phyloP scores from a whole-genome alignment of 2,888 invertebrate species.

The Chirona hameri region DNA sequence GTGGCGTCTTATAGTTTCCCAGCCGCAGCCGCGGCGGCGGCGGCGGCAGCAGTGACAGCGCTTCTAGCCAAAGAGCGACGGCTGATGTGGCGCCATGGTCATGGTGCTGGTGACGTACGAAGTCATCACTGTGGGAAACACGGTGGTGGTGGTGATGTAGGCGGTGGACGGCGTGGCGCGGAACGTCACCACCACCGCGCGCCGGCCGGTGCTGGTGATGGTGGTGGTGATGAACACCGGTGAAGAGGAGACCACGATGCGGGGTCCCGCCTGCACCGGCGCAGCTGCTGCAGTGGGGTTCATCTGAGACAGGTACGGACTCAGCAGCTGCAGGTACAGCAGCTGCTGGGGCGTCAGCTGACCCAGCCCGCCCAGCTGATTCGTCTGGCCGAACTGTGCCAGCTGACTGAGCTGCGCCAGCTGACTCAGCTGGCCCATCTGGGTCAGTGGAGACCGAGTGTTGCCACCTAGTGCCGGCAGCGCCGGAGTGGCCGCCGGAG shows the following conservation, averaged over 20 bases:
- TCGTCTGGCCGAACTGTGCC: not conserved
- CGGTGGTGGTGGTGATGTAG: conserved; percentile 38
- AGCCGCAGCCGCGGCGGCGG: too few species aligned
- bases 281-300: conserved; percentile 54
- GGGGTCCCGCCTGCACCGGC: conserved; percentile 57
- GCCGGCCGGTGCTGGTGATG: conserved; percentile 64
- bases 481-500: not conserved
- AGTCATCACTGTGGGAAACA: conserved; percentile 38
- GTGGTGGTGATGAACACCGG: conserved; percentile 71
- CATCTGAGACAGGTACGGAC: conserved; percentile 41
- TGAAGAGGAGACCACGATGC: conserved; percentile 78
- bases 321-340: conserved; percentile 56
- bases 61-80: conserved; percentile 32
- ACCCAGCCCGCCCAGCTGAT: not conserved
- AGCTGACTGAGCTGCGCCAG: not conserved
- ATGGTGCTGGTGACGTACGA: conserved; percentile 36
- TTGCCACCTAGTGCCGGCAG: not conserved
- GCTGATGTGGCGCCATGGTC: conserved; percentile 35
- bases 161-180: conserved; percentile 39
- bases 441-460: not conserved
- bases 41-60: too few species aligned
- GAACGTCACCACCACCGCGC: conserved; percentile 38
- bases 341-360: conserved; percentile 57
- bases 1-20: too few species aligned
- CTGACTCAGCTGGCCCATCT: not conserved